Base-by-base conservation (phyloP, 2,888 invertebrate species). In the Chrysolina haemoptera region DNA sequence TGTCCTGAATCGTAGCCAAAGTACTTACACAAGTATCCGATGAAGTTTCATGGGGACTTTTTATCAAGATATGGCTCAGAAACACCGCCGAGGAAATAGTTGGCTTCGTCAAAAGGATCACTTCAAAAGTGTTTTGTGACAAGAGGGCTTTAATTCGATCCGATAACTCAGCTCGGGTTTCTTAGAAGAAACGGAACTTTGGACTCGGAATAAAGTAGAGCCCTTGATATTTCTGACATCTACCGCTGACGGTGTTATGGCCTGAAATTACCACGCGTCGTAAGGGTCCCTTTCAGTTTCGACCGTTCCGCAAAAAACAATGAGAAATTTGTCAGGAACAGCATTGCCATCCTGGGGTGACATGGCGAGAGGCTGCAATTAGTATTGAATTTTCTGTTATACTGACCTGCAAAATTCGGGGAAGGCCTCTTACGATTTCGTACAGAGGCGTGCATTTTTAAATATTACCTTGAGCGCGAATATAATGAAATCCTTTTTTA, bases 81-180 rank as follows among this genome's bases (percentile, higher is more conserved):
- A 79, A 80, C 80, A 70, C 78, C 80, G 77, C 76, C 78, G 80
- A 79, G 80, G 77, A 79, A 79, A 80, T 82, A 80, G 77, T 79
- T 68, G 74, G 76, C 78, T 80, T 62, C 74, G 76, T 80, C 80
- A 79, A 79, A 81, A 80, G 79, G 81, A 80, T 81, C 81, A 78
- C 79, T 80, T 81, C 81, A 81, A 79, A 81, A 80, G 79, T 79
- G 79, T 80, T 80, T 82, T 82, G 79, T 79, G 78, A 80, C 80
- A 78, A 79, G 69, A 55, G 59, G 73, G 74, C 79, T 82, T 81
- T 82, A 81, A 83, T 82, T 80, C 79, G 79, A 82, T 82, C 80
- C 76, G 81, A 81, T 82, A 81, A 82, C 79, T 80, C 78, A 77
- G 78, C 80, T 80, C 80, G 76, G 71, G 80, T 66, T 66, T 66